Evolutionary conservation across 1,140 invertebrate genomes (phyloP), one percentile per base, ranked within the genome.

Genomic region (Palaemon carinicauda): DNA sequence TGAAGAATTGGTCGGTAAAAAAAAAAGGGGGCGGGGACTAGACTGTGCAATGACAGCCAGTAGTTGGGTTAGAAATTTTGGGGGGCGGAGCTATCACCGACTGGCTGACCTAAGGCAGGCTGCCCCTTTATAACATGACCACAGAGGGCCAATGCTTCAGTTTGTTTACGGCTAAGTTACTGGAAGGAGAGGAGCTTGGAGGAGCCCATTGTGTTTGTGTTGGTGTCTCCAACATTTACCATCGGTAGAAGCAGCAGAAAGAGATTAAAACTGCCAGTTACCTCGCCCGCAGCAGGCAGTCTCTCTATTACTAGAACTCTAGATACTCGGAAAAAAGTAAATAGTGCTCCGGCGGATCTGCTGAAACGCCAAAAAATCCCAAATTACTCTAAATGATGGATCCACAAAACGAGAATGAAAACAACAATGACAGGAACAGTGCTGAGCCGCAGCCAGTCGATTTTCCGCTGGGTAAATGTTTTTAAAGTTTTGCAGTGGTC

Each of bases 401-500:
- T 53, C 33, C 80, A 52, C 56, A 81, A 14, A 69, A 51, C 19
- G 75, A 83, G 17, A 84, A 84, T 51, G 82, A 84, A 27, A 41
- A 65, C 52, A 74, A 84, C 29, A 65, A 84, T 56, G 82, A 84
- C 29, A 81, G 71, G 19, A 75, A 29, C 53, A 41, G 14, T 21
- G 19, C 33, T n/a, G 73, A 73, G 14, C 41, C 41, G 7, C 41
- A 41, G 12, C 41, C 41, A 41, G 41, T 41, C 41, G 82, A 84
- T 41, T 84, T 84, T 56, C 82, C 82, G 52, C 82, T 84, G 73
- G 82, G 82, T 84, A 84, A 84, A 53, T 84, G 51, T 80, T 51
- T 53, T 75, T 27, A 75, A 4, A 17, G 24, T 73, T 7, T 29
- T 27, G 9, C n/a, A 33, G 74, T 75, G 29, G 24, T 9, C 29